A percentile compares a stretch with the other conserved stretches of the same genome.
These are phyloP conservation scores for Drosophila repleta DNA, from an alignment of 1,140 invertebrate species.

Conservation along the genomic window DNA sequence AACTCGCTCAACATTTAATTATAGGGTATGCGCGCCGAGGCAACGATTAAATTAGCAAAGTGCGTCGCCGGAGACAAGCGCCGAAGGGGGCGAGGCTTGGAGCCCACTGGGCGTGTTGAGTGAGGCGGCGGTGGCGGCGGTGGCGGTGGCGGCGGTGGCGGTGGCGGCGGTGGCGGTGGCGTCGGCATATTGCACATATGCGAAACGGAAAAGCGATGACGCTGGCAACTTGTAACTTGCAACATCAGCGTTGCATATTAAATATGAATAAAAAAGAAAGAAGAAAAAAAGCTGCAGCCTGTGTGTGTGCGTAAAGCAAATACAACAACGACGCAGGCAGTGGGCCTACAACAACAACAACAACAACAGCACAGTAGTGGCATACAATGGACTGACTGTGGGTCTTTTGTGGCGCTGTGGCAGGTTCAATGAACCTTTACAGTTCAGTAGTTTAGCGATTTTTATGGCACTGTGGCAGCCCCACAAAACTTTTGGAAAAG, in stretches of 20 bases:
- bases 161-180: not conserved
- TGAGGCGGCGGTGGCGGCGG: not conserved
- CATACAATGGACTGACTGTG: slow-evolving; percentile 36
- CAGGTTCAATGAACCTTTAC: slow-evolving; percentile 79
- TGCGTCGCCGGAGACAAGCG: slow-evolving; percentile 34
- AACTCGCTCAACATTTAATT: slow-evolving; percentile 1
- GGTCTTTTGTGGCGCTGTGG: slow-evolving; percentile 49
- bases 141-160: slow-evolving; percentile 31
- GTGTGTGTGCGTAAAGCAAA: slow-evolving; percentile 44
- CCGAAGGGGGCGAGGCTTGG: not conserved
- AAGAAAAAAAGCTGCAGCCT: slow-evolving; percentile 31
- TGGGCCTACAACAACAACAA: slow-evolving; percentile 33
- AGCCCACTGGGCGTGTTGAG: not conserved
- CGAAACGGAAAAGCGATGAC: slow-evolving; percentile 52
- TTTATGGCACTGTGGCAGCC: slow-evolving; percentile 56
- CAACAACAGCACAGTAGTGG: slow-evolving; percentile 23
- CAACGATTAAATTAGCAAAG: slow-evolving; percentile 73
- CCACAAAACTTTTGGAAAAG: slow-evolving; percentile 50
- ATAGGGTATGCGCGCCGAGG: slow-evolving; percentile 30
- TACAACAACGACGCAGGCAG: slow-evolving; percentile 57
- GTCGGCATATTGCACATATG: slow-evolving; percentile 68
- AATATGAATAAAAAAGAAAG: slow-evolving; percentile 50
- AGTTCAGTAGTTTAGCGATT: slow-evolving; percentile 82
- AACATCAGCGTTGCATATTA: slow-evolving; percentile 77
- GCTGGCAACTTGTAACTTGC: slow-evolving; percentile 63